Evolutionary conservation across 2,888 invertebrate species (phyloP), one percentile per base, ranked within the genome.

Genomic region (Acanthococcus lagerstroemiae): DNA sequence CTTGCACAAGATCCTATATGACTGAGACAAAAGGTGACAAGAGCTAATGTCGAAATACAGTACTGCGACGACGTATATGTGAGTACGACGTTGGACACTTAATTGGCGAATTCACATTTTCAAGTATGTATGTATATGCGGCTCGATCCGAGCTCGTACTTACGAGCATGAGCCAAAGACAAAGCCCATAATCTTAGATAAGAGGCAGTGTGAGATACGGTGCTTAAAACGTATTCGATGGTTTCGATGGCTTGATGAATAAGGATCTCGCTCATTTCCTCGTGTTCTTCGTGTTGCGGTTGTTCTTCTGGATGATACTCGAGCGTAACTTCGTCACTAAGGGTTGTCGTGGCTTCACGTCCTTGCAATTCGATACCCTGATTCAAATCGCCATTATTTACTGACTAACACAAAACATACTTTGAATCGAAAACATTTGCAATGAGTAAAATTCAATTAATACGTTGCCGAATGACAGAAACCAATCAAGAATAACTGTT

Each of bases 101-200:
- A 15, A 17, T 52, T 2, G 25, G 15, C 15, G 19, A 46, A 17
- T 46, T 7, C 17, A 26, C 6, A 58, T 52, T 19, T n/a, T n/a
- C n/a, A n/a, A n/a, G n/a, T n/a, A n/a, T n/a, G n/a, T n/a, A n/a
- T n/a, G n/a, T n/a, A n/a, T n/a, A n/a, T n/a, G n/a, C n/a, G n/a
- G n/a, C n/a, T n/a, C n/a, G n/a, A n/a, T n/a, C n/a, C n/a, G n/a
- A n/a, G n/a, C n/a, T n/a, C n/a, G n/a, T n/a, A 84, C 86, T 81
- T 81, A 91, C 92, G 92, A 68, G 92, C 90, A 78, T 96, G 96
- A 72, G 96, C 96, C 68, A 96, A 81, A 55, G 95, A 95, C 72
- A 97, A 78, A 9, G 96, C 96, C 96, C 96, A 96, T 69, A 97
- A 80, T 73, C 96, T 90, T 48, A 96, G 83, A 76, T 96, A 96